A percentile compares a stretch with the other conserved stretches of the same genome.
Conservation (phyloP, 2,888 invertebrate species). For the Eristalinus sepulchralis region DNA sequence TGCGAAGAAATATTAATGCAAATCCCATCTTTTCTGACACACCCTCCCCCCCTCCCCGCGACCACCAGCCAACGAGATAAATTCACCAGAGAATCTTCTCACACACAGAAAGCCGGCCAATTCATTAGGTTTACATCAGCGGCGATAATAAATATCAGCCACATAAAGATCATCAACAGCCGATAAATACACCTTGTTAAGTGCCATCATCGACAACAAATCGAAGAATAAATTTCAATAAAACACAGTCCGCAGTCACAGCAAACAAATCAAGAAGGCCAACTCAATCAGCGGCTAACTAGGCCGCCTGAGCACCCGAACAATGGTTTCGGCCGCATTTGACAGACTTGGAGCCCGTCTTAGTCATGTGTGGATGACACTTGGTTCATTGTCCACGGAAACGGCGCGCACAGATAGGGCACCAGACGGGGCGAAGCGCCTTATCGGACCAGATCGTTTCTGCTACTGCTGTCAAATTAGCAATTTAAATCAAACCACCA, state of each 20-base stretch:
- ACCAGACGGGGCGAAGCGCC: constrained; percentile 16
- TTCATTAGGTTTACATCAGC: constrained; percentile 68
- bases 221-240: constrained; percentile 62
- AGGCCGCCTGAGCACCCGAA: constrained; percentile 8
- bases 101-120: constrained; percentile 52
- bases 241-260: constrained; percentile 41
- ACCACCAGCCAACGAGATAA: constrained; percentile 8
- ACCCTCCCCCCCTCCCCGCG: not conserved
- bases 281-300: constrained; percentile 10
- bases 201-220: constrained; percentile 67
- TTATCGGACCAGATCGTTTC: constrained; percentile 51
- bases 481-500: constrained; percentile 65
- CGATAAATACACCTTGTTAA: constrained; percentile 71
- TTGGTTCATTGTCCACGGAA: not conserved
- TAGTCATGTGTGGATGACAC: constrained; percentile 43
- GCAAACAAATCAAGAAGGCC: constrained; percentile 50
- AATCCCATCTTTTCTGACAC: constrained; percentile 7
- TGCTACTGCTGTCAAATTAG: constrained; percentile 70
- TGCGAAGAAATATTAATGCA: constrained; percentile 40
- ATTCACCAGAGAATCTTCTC: constrained; percentile 50
- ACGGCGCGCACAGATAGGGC: constrained; percentile 25
- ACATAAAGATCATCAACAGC: constrained; percentile 65
- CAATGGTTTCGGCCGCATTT: constrained; percentile 47
- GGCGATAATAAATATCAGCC: constrained; percentile 53
- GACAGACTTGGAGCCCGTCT: constrained; percentile 13